Evolutionary conservation across 2,888 invertebrate species (phyloP).

Genomic region (Sipha maydis): DNA sequence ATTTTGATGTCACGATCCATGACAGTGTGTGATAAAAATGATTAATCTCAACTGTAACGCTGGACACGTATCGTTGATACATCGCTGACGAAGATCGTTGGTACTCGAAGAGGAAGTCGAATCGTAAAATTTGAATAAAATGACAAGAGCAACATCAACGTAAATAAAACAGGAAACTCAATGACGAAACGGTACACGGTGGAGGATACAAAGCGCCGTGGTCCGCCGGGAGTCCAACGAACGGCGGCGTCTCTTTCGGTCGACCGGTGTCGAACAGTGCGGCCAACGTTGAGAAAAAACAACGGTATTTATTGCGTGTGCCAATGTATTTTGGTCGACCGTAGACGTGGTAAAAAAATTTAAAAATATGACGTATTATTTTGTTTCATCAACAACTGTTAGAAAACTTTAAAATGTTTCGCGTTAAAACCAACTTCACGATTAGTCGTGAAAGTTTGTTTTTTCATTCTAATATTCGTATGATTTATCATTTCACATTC

Average conservation of each 20-base stretch:
- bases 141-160: background rate
- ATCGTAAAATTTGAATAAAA: background rate
- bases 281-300: background rate
- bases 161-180: background rate
- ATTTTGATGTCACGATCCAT: slow-evolving; percentile 16
- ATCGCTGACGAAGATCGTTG: background rate
- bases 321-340: background rate
- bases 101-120: background rate
- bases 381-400: background rate
- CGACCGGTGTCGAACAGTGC: slow-evolving; percentile 12
- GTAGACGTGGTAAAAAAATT: background rate
- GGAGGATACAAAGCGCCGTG: background rate
- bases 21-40: background rate
- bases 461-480: too few species aligned
- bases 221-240: background rate
- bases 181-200: background rate
- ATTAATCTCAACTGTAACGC: background rate
- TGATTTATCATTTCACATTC: too few species aligned
- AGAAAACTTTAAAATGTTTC: background rate
- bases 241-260: slow-evolving; percentile 29
- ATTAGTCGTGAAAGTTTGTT: background rate
- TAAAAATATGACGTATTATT: background rate
- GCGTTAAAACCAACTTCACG: background rate
- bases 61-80: background rate
- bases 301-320: background rate